Percentiles rank a stretch among this genome's conserved stretches.
Conservation (phyloP, 1,140 invertebrate genomes). For the Parasteatoda tepidariorum region DNA sequence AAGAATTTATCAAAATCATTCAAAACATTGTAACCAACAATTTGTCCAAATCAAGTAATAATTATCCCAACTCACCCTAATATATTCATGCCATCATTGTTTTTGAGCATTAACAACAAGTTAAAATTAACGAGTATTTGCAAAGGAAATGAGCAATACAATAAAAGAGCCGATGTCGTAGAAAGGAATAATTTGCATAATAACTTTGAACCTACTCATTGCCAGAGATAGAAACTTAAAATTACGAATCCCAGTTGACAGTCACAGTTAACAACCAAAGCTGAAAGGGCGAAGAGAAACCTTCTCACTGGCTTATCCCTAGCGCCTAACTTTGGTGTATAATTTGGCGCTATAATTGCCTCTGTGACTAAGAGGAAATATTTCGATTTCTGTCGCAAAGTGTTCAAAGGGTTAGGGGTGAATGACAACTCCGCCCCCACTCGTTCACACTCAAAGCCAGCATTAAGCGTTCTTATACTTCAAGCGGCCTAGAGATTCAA, state of each 20-base stretch:
- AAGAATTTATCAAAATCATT: too few species aligned
- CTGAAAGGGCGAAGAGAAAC: background rate
- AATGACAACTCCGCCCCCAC: background rate
- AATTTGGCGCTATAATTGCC: constrained; percentile 30
- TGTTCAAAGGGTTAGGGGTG: constrained; percentile 13
- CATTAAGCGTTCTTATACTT: background rate
- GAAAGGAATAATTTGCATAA: background rate
- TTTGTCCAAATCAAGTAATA: too few species aligned
- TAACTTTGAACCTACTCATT: background rate
- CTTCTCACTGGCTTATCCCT: background rate
- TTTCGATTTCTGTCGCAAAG: constrained; percentile 30
- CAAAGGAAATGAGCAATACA: too few species aligned
- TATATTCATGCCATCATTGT: too few species aligned
- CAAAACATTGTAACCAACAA: too few species aligned
- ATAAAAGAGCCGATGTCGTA: too few species aligned
- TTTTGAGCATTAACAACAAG: too few species aligned
- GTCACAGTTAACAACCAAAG: background rate
- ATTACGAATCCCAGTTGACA: background rate
- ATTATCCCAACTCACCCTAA: too few species aligned
- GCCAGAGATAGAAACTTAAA: background rate
- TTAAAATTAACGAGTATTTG: too few species aligned
- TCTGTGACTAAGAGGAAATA: constrained; percentile 15
- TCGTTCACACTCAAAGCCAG: background rate
- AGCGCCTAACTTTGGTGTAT: constrained; percentile 9
- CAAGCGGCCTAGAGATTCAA: constrained; percentile 1